These are phyloP conservation scores for Eudorcas thomsonii DNA, from an alignment of 2,113 vertebrate genomes.

Conservation along the genomic window DNA sequence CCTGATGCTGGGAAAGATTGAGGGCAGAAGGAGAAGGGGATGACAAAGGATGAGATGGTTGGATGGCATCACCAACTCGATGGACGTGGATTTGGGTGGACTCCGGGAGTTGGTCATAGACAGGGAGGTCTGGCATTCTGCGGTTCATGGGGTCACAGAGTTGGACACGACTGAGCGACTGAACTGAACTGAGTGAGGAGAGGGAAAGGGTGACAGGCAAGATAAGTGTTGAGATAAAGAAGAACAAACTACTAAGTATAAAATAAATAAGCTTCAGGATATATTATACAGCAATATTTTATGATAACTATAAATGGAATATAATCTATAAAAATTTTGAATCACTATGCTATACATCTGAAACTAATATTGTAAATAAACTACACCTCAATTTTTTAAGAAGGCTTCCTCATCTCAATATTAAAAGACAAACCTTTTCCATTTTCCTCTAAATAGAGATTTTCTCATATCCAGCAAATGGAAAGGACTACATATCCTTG, in stretches of 20 bases:
- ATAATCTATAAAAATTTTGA: background rate
- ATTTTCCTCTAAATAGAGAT: background rate
- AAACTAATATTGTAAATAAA: background rate
- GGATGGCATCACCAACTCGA: too few species aligned
- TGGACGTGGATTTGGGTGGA: too few species aligned
- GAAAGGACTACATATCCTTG: background rate
- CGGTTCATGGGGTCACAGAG: too few species aligned
- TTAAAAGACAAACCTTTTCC: background rate
- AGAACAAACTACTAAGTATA: background rate
- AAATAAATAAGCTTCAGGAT: background rate
- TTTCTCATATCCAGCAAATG: background rate
- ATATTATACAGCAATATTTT: background rate
- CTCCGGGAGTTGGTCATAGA: too few species aligned
- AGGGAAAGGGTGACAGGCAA: background rate
- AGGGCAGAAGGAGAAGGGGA: too few species aligned
- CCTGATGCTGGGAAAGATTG: too few species aligned
- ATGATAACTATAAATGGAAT: background rate
- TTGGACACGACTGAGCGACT: rapidly evolving
- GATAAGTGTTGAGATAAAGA: background rate
- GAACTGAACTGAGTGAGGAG: background rate
- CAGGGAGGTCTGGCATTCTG: too few species aligned
- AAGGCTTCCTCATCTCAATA: background rate
- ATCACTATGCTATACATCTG: background rate
- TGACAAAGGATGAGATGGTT: too few species aligned
- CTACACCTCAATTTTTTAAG: background rate